Base-by-base conservation (phyloP, 1,140 invertebrate species). In the Zophobas morio region DNA sequence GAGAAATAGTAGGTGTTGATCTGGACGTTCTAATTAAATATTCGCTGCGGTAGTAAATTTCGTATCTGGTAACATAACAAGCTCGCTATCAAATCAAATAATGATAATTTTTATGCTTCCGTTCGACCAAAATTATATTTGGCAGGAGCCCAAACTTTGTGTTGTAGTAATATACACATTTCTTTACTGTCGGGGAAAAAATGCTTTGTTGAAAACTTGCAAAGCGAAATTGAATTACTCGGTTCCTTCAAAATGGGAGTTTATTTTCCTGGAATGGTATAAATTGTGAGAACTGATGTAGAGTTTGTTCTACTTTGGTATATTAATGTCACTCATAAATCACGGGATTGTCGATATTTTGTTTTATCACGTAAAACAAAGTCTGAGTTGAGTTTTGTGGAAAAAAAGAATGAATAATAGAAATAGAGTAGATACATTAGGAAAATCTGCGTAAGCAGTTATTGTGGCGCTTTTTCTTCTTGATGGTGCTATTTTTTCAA, bases 261-360 rank as follows among this genome's bases (percentile, higher is more conserved):
- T 51, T 51, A 51, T 66, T 36, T 42, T 42, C 37, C 4, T 42
- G 20, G 2, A 42, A 42, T 63, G 35, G 36, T 39, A 20, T 51
- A 66, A 66, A 66, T 66, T 39, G 60, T 20, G 42, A 39, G 39
- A 66, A 66, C 6, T 66, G n/a, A 66, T 47, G n/a, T 20, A 51
- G 37, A 66, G 6, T 32, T 66, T 40, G 60, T 32, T 66, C 60
- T 20, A 42, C 60, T 66, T 42, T 42, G 6, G 1, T 63, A 39
- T 63, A 63, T 63, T 63, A 63, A 66, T 66, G 40, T 66, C 33
- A 40, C 33, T 20, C 32, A 66, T 46, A 66, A 66, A 66, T 66
- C 60, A 66, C 20, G 20, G 37, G n/a, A 42, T 20, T 66, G 40
- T 36, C 39, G 20, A 63, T 63, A 37, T 63, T 63, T 36, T 63